Base-by-base conservation (phyloP, 2,797 vertebrate species). In the Hafferia zeledoni region DNA sequence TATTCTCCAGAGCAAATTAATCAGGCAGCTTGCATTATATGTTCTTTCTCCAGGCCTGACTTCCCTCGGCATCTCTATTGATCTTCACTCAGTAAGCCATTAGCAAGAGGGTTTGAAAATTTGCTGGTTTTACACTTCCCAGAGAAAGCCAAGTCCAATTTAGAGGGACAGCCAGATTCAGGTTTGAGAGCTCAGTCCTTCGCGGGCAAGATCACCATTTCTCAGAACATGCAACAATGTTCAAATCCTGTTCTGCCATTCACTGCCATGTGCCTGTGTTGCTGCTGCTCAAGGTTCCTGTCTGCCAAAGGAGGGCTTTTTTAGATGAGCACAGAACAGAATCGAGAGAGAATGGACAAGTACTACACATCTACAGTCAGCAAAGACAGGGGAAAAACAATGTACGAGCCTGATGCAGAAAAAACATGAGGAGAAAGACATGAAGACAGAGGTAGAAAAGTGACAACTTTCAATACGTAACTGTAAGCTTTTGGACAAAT, bases 1-100 rank as follows among this genome's bases (percentile, higher is more conserved):
- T 96, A 91, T 86, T 94, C 94, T 96, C 92, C 25, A 92, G 91
- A 92, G 94, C 72, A 96, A 95, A 95, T 95, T 95, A 93, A 95
- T 93, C 91, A 93, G 82, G 93, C 89, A 94, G 84, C 79, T 83
- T 81, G 85, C 87, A 88, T 96, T 94, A 72, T 86, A 82, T 30
- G 94, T 76, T 94, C 91, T 82, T 96, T 92, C 89, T 94, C 91
- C 74, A 87, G 83, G 90, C 90, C 91, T 90, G 89, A 94, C 91
- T 97, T 92, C 80, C 95, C 94, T 91, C 74, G 1, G 92, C 85
- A 82, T 87, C 89, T 83, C 91, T 91, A 96, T 95, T 95, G 95
- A 96, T 96, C 94, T 95, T 92, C 91, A 88, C 83, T 96, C 94
- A 93, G 91, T 90, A 90, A 91, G 83, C 82, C 94, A 95, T 94